Evolutionary conservation across 2,888 invertebrate genomes (phyloP).

Genomic region (Lasioglossum figueresi): DNA sequence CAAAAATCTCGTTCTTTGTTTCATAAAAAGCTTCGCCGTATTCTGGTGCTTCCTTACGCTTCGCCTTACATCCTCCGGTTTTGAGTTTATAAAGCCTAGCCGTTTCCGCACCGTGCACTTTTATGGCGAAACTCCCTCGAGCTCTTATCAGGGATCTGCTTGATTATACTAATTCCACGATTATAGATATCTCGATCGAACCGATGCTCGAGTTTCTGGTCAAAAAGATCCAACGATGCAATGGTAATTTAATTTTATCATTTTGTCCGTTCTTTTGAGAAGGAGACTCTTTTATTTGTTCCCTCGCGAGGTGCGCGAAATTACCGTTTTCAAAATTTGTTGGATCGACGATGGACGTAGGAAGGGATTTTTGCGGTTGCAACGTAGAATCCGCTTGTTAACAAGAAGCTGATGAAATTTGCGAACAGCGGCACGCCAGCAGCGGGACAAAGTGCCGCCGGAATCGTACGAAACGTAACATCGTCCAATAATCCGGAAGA

Average conservation of each 20-base stretch:
- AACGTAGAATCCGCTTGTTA: background rate
- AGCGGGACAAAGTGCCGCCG: constrained; percentile 11
- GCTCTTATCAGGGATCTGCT: background rate
- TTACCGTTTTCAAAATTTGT: no score
- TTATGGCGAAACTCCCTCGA: background rate
- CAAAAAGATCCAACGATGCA: no score
- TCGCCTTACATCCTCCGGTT: background rate
- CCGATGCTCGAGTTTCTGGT: background rate
- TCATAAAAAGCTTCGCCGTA: background rate
- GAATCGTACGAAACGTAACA: constrained; percentile 53
- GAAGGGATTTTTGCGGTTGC: background rate
- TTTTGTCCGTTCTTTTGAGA: no score
- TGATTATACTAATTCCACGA: background rate
- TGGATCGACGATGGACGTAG: background rate
- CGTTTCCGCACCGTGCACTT: background rate
- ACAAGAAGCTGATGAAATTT: constrained; percentile 2
- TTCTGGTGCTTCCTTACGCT: background rate
- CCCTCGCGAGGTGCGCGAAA: no score
- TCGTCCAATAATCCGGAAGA: constrained; percentile 52
- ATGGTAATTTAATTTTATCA: no score
- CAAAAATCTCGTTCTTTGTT: background rate
- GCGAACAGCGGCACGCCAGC: background rate
- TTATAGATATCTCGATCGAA: background rate
- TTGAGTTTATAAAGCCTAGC: background rate
- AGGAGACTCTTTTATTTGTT: no score